Percentiles rank a stretch among this genome's conserved stretches.
Conservation (phyloP, 2,113 vertebrate genomes). For the Neoarius graeffei region DNA sequence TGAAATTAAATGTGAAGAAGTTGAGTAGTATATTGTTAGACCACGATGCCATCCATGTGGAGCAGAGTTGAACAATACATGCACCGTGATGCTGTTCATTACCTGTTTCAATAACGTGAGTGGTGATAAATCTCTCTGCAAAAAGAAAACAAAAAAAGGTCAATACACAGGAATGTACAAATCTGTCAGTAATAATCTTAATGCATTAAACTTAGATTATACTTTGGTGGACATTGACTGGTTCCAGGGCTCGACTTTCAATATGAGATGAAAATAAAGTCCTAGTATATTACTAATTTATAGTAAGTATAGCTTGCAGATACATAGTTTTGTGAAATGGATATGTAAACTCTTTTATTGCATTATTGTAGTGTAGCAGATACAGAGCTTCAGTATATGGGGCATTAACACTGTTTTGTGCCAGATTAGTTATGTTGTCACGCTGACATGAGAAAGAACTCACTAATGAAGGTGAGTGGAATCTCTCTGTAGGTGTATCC, state of each 20-base stretch:
- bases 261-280: background rate
- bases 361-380: background rate
- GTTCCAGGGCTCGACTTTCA: background rate
- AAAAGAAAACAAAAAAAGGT: constrained; percentile 31
- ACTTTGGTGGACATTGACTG: background rate
- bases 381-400: background rate
- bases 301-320: background rate
- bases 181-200: background rate
- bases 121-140: constrained; percentile 67
- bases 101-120: constrained; percentile 63
- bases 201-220: background rate
- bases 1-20: background rate
- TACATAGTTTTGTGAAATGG: background rate
- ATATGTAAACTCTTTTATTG: background rate
- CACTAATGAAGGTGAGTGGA: constrained; percentile 89
- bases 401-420: background rate
- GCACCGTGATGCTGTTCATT: constrained; percentile 3
- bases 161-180: background rate
- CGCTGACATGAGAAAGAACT: constrained; percentile 61
- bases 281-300: background rate
- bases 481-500: constrained; percentile 87
- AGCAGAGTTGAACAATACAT: background rate
- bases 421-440: background rate
- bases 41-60: background rate
- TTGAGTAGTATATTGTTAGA: background rate